Conservation (phyloP, 2,113 vertebrate species). For the Hipposideros armiger region DNA sequence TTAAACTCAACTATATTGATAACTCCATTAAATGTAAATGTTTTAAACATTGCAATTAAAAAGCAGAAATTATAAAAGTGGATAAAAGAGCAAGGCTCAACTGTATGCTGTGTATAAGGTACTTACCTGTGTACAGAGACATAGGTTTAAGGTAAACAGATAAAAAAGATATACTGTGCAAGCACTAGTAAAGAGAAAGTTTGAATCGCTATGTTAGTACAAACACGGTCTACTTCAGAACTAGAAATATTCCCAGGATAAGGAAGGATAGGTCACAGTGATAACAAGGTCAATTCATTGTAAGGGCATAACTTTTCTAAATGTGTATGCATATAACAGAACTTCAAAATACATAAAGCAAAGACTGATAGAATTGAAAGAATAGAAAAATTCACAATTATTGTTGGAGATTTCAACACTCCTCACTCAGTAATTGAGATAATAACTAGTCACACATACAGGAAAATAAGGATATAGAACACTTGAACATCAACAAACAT, state of each 20-base stretch:
- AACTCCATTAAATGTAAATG: neutral
- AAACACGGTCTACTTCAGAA: neutral
- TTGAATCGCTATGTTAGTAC: neutral
- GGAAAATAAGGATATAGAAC: neutral
- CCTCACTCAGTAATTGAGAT: neutral
- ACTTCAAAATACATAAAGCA: neutral
- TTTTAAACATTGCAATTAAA: neutral
- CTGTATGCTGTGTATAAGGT: neutral
- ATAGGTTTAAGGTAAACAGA: neutral
- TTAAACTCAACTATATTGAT: neutral
- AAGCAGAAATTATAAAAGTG: neutral
- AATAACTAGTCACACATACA: neutral
- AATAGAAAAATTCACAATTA: neutral
- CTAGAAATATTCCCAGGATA: neutral
- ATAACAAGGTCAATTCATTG: neutral
- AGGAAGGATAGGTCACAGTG: neutral
- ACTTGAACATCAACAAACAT: neutral
- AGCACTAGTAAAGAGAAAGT: neutral
- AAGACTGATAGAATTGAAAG: neutral
- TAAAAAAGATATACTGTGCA: neutral
- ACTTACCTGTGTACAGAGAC: neutral
- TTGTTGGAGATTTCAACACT: neutral
- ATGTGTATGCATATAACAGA: neutral
- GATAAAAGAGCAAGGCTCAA: neutral
- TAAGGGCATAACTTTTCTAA: neutral